Conservation (phyloP, 2,888 invertebrate genomes). For the Matsumyia berberina region DNA sequence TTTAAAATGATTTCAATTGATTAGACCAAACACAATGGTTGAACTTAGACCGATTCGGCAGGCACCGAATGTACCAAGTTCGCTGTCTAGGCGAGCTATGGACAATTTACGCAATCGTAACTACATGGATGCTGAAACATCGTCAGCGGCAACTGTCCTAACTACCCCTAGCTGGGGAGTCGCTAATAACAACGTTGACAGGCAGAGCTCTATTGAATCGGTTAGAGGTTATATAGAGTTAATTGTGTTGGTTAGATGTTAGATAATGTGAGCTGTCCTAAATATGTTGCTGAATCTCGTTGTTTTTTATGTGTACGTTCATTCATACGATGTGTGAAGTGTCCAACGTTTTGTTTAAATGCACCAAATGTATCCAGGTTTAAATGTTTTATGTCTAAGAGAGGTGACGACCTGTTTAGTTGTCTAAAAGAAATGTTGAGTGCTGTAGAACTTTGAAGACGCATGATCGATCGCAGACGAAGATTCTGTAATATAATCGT, state of each 20-base stretch:
- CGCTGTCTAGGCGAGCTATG: conserved; percentile 77
- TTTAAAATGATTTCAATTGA: conserved; percentile 15
- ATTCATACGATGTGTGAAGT: conserved; percentile 32
- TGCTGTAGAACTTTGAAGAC: too few species aligned
- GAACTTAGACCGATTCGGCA: conserved; percentile 54
- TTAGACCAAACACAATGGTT: conserved; percentile 39
- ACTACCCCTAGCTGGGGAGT: conserved; percentile 30
- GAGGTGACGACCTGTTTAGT: too few species aligned
- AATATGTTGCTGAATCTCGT: conserved; percentile 47
- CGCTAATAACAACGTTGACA: conserved; percentile 44
- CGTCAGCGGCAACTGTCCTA: conserved; percentile 23
- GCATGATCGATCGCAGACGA: too few species aligned
- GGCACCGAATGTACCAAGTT: conserved; percentile 72
- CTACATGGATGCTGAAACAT: conserved; percentile 55
- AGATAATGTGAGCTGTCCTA: conserved; percentile 47
- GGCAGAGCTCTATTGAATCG: conserved; percentile 47
- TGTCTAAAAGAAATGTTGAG: too few species aligned
- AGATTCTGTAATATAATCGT: too few species aligned
- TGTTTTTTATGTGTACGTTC: conserved; percentile 17
- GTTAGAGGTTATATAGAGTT: conserved; percentile 40
- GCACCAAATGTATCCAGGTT: not conserved
- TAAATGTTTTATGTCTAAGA: not conserved
- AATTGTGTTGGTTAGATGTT: conserved; percentile 44
- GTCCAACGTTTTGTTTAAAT: conserved; percentile 17
- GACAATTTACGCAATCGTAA: conserved; percentile 77